Conservation (phyloP, 1,140 invertebrate genomes). For the Hylaeus volcanicus region DNA sequence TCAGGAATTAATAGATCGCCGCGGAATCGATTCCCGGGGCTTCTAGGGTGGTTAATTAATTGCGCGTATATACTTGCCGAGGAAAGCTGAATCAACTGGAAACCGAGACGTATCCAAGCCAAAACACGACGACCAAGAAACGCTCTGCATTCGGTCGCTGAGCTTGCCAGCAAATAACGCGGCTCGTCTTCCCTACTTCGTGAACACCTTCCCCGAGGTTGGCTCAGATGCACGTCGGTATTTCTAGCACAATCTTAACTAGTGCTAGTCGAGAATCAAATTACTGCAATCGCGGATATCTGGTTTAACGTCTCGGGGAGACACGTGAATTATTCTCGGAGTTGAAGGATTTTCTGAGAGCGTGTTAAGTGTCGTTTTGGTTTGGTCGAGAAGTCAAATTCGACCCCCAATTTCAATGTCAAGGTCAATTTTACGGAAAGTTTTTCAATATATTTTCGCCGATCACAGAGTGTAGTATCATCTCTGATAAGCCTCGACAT, state of each 20-base stretch:
- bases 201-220: slow-evolving; percentile 12
- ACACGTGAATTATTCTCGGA: too few relatives aligned
- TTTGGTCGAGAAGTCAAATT: too few relatives aligned
- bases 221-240: background rate
- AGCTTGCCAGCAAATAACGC: slow-evolving; percentile 46
- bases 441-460: too few relatives aligned
- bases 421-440: too few relatives aligned
- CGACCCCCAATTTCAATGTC: too few relatives aligned
- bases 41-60: slow-evolving; percentile 36
- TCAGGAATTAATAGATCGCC: slow-evolving; percentile 41
- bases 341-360: too few relatives aligned
- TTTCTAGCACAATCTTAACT: background rate
- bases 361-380: too few relatives aligned
- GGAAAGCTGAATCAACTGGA: slow-evolving; percentile 19
- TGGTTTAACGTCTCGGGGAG: too few relatives aligned
- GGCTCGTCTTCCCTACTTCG: slow-evolving; percentile 42
- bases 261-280: background rate
- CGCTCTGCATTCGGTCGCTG: slow-evolving; percentile 28
- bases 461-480: too few relatives aligned
- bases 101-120: slow-evolving; percentile 6
- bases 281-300: too few relatives aligned
- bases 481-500: too few relatives aligned
- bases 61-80: slow-evolving; percentile 30
- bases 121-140: slow-evolving; percentile 35
- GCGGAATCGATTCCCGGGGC: slow-evolving; percentile 24